Base-by-base conservation (phyloP, 2,797 vertebrate species). In the Cynodonichthys magdalenae region DNA sequence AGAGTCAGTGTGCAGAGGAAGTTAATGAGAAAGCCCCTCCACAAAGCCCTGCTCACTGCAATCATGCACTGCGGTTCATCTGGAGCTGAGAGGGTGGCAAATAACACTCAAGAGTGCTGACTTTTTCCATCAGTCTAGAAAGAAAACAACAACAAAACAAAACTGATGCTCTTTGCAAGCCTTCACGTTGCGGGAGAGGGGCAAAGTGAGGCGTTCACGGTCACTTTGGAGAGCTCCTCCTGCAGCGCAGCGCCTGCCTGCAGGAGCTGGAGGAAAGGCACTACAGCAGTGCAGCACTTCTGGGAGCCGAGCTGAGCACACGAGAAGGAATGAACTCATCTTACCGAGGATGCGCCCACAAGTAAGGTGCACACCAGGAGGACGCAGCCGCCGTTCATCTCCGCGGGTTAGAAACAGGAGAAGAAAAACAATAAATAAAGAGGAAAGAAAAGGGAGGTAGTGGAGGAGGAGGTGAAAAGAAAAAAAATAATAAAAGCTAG, bases 341-440 rank as follows among this genome's bases (percentile, higher is more conserved):
- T 94, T 91, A 94, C 93, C 93, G 63, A 84, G 74, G 92, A 93
- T 84, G 90, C 78, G 64, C 81, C 86, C 79, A 79, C 80, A 59
- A 91, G 82, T 72, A 90, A 88, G 83, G 88, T 86, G 84, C 82
- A 92, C 80, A 88, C 83, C 90, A 93, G 74, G 71, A 91, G 71
- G 83, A 91, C 63, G 83, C 89, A 87, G 82, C 78, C 87, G 67
- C 74, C 60, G 78, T 73, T 90, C 93, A 94, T 94, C 74, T 91
- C 51, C 56, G 59, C 72, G 56, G 18, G 58, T 65, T 31, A 15
- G 46, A 42, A 12, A 11, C 6, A 17, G 47, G 27, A 24, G 4
- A 29, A 20, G 6, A 58, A 52, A 27, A 34, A 14, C 17, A 55
- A 66, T 53, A 55, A 27, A 55, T 3, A 27, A 42, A 19, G 31